Conservation (phyloP, 1,140 invertebrate genomes). For the Parapsyche elsis region DNA sequence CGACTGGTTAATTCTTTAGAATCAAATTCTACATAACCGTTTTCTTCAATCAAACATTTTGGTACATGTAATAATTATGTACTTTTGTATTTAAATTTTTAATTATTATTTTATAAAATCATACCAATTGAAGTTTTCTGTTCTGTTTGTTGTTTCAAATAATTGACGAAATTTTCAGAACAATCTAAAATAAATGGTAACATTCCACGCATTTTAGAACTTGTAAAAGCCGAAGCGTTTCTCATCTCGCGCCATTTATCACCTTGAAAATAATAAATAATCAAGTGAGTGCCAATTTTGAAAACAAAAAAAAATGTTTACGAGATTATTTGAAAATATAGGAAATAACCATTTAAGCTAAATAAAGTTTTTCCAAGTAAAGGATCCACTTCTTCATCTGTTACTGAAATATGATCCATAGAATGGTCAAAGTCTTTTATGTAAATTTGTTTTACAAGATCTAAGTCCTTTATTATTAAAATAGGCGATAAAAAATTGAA, state of each 20-base stretch:
- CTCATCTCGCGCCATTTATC: slow-evolving; percentile 15
- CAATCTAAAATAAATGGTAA: slow-evolving; percentile 59
- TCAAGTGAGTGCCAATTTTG: no score
- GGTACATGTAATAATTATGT: background rate
- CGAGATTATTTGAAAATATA: background rate
- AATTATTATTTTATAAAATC: background rate
- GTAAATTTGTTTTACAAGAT: slow-evolving; percentile 70
- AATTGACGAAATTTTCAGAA: background rate
- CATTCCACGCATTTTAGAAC: background rate
- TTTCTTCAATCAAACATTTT: background rate
- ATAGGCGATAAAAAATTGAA: slow-evolving; percentile 67
- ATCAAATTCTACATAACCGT: slow-evolving; percentile 58
- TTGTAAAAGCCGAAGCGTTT: slow-evolving; percentile 57
- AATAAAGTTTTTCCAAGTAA: slow-evolving; percentile 68
- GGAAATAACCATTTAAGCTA: slow-evolving; percentile 58
- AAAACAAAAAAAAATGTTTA: no score
- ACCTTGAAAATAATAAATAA: background rate
- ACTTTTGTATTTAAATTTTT: no score
- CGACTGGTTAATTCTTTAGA: slow-evolving; percentile 64
- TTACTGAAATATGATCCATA: slow-evolving; percentile 66
- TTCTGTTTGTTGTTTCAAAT: background rate
- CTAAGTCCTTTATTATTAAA: slow-evolving; percentile 70
- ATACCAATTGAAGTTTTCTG: background rate
- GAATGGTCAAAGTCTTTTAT: slow-evolving; percentile 77
- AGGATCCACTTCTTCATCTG: slow-evolving; percentile 65